phyloP scores from a whole-genome alignment of 2,888 invertebrate species.

The Lasioglossum oenotherae region DNA sequence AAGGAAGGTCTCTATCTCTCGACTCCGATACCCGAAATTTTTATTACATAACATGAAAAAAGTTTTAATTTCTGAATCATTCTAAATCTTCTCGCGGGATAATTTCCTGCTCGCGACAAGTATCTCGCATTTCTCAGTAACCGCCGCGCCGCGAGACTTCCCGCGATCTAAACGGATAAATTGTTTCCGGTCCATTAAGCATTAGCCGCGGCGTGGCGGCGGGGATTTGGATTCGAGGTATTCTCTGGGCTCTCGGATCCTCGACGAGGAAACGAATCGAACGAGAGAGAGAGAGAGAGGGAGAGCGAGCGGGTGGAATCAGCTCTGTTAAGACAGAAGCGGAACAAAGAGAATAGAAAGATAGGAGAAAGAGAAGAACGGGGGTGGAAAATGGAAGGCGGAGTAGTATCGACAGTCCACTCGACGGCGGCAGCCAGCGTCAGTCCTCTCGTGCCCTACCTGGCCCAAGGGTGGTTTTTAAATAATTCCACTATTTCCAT shows the following conservation, averaged over 20 bases:
- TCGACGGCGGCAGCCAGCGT: constrained; percentile 53
- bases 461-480: constrained; percentile 80
- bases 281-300: constrained; percentile 18
- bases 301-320: neutral
- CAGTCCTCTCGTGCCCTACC: constrained; percentile 29
- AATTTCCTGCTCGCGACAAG: constrained; percentile 45
- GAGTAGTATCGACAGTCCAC: constrained; percentile 51
- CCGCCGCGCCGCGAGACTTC: constrained; percentile 31
- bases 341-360: neutral
- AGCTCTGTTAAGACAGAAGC: constrained; percentile 62
- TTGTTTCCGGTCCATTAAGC: constrained; percentile 82
- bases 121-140: constrained; percentile 27
- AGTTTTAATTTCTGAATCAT: too few relatives aligned
- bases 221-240: constrained; percentile 78
- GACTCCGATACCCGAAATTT: too few relatives aligned
- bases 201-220: constrained; percentile 74
- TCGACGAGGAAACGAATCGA: constrained; percentile 67
- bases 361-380: constrained; percentile 21
- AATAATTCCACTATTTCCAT: constrained; percentile 84
- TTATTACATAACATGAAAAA: too few relatives aligned
- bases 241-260: constrained; percentile 67
- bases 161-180: constrained; percentile 75
- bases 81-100: neutral
- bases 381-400: constrained; percentile 22
- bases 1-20: too few relatives aligned